Evolutionary conservation across 1,140 invertebrate genomes (phyloP), one percentile per base, ranked within the genome.

Genomic region (Drosophila truncata): DNA sequence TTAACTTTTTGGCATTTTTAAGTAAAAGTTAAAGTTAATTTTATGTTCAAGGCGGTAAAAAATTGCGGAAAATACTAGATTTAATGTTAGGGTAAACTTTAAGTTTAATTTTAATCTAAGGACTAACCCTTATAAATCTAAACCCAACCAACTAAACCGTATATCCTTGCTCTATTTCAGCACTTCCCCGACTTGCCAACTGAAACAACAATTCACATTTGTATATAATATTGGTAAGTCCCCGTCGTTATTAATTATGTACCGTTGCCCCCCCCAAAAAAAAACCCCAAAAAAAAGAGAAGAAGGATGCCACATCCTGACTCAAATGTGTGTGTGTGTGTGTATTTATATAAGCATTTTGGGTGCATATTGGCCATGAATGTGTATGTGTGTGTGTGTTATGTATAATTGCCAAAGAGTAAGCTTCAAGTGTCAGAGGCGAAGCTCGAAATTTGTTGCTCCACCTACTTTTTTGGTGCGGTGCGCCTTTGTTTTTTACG

Each of bases 391-490:
- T 37, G n/a, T 14, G 49, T 37, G 61, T 62, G 47, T 29, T 33
- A 44, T 74, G 50, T 61, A 62, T 16, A 57, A 47, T 50, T 41
- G 44, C 44, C 74, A 84, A 86, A 82, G 65, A 82, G 83, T 78
- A 78, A 75, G 82, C 64, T 67, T 54, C 64, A 72, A 82, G 71
- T 82, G 76, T 85, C 82, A 73, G 69, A 70, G 67, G 72, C 69
- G 74, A 67, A 67, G 41, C 57, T 57, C 14, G 35, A 57, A 73
- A 81, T 85, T 81, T 52, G 62, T 67, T 82, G 83, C 83, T 88
- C 83, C 84, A 88, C 80, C 84, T 80, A 74, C 77, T 75, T 82
- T 82, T 76, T 74, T 69, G 60, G 37, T 54, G 49, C 52, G 52
- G 37, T 49, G 49, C 25, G 49, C 25, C 42, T 50, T 47, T 60